phyloP scores from a whole-genome alignment of 2,113 vertebrate species.

The Dascyllus trimaculatus region DNA sequence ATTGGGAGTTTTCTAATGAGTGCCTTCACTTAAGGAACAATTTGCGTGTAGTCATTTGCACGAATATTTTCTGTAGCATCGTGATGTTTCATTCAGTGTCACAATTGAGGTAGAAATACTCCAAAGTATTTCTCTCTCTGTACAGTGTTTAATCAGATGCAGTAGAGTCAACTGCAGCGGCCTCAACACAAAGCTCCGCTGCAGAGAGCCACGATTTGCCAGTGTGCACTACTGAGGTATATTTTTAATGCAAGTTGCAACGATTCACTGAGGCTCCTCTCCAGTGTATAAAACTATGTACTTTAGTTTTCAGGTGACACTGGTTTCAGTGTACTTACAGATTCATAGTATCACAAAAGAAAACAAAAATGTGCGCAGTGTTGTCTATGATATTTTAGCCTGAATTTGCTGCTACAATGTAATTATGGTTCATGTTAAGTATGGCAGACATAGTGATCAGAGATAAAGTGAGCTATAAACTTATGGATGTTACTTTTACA shows the following conservation, averaged over 20 bases:
- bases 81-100: conserved; percentile 23
- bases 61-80: conserved; percentile 20
- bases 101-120: conserved; percentile 25
- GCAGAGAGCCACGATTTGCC: conserved; percentile 52
- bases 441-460: conserved; percentile 44
- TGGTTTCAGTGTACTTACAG: conserved; percentile 51
- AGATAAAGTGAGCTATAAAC: conserved; percentile 43
- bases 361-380: conserved; percentile 30
- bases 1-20: conserved; percentile 3
- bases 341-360: conserved; percentile 21
- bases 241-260: conserved; percentile 52
- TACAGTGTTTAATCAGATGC: conserved; percentile 45
- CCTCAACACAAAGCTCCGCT: conserved; percentile 52
- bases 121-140: conserved; percentile 20
- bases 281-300: conserved; percentile 60
- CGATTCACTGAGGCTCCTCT: conserved; percentile 47
- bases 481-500: conserved; percentile 38
- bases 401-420: conserved; percentile 29
- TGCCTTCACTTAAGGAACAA: background rate
- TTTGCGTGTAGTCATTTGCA: conserved; percentile 11
- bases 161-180: conserved; percentile 41
- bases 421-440: conserved; percentile 41
- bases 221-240: conserved; percentile 79
- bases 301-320: conserved; percentile 48
- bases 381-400: conserved; percentile 24